Conservation (phyloP, 1,140 invertebrate genomes). For the Dreissena polymorpha region DNA sequence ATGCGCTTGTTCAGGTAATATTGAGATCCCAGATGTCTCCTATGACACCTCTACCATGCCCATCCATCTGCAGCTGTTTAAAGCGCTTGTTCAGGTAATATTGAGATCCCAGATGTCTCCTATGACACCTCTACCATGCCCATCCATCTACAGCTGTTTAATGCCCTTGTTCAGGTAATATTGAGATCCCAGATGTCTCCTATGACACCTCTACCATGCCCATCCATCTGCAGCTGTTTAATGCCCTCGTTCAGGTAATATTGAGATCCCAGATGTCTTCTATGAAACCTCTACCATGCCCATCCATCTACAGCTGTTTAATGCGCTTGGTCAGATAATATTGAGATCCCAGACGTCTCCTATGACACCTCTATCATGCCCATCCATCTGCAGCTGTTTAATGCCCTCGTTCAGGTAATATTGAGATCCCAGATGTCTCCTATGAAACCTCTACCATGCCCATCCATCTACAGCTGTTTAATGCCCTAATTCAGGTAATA, state of each 20-base stretch:
- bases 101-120: slow-evolving; percentile 61
- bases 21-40: slow-evolving; percentile 61
- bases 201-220: slow-evolving; percentile 91
- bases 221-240: slow-evolving; percentile 94
- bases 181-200: slow-evolving; percentile 61
- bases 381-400: slow-evolving; percentile 94
- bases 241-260: slow-evolving; percentile 92
- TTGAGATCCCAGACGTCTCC: slow-evolving; percentile 61
- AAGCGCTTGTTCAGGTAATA: slow-evolving; percentile 92
- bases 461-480: slow-evolving; percentile 94
- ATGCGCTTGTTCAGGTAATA: slow-evolving; percentile 92
- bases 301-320: slow-evolving; percentile 94
- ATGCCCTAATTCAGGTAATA: slow-evolving; percentile 89
- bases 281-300: slow-evolving; percentile 91
- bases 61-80: slow-evolving; percentile 94
- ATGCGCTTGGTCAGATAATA: slow-evolving; percentile 92
- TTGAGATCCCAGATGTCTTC: slow-evolving; percentile 61
- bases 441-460: slow-evolving; percentile 91
- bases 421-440: slow-evolving; percentile 61
- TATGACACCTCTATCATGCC: slow-evolving; percentile 91
- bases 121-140: slow-evolving; percentile 91
- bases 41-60: slow-evolving; percentile 91
- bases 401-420: slow-evolving; percentile 92
- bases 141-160: slow-evolving; percentile 94
- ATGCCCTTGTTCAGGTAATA: slow-evolving; percentile 92